Evolutionary conservation across 2,888 invertebrate species (phyloP), one percentile per base, ranked within the genome.

Genomic region (Litoditis marina): DNA sequence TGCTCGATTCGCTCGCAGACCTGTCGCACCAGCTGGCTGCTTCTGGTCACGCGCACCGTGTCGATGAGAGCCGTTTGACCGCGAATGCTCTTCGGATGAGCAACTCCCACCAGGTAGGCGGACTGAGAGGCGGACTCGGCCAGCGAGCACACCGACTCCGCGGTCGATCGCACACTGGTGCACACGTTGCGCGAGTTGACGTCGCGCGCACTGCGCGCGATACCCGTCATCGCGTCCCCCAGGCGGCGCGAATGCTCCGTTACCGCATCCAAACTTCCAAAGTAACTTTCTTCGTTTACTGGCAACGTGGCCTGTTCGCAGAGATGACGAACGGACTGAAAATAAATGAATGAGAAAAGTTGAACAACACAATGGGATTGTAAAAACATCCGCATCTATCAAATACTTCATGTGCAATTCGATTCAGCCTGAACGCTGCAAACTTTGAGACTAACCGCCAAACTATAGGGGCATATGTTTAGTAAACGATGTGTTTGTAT

Each of bases 91-190:
- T 90, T 90, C 34, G 91, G 89, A 85, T 96, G 93, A 0, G 94
- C 91, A 1, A 93, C 91, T 0, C 92, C 96, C 75, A 95, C 90
- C 77, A 96, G 85, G 83, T 96, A 98, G 0, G 94, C 94, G 0
- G 94, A 91, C 84, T 87, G 95, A 0, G 93, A 92, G 0, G 93
- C 90, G 50, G 92, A 90, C 86, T 96, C 94, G 30, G 94, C 90
- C 28, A 96, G 86, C 0, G 91, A 92, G 81, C 92, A 92, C 59
- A 96, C 92, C 0, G 94, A 91, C 56, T 87, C 87, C 5, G 92
- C 92, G 8, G 93, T 93, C 22, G 60, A 64, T 42, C 71, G 46
- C 16, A 76, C 71, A 2, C 91, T 88, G 60, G 89, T 88, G 11
- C 91, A 89, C 85, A 95, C 92, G 77, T 89, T 89, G 65, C 91